A percentile compares a stretch with the other conserved stretches of the same genome.
Conservation (phyloP, 2,113 vertebrate genomes). For the Hystrix cristata region DNA sequence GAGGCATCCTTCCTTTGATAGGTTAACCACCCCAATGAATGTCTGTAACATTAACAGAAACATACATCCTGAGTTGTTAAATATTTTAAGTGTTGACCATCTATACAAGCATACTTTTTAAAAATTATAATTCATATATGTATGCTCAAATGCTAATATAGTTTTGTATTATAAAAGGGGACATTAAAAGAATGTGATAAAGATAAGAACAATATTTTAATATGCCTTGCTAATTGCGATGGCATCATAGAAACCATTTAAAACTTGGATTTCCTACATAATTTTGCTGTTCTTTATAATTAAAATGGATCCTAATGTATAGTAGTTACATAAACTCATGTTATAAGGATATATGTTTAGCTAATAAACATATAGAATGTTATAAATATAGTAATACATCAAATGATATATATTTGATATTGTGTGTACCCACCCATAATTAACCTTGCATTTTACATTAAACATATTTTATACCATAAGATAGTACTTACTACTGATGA, state of each 20-base stretch:
- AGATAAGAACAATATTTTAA: neutral
- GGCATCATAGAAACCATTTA: neutral
- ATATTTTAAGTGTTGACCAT: neutral
- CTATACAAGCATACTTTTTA: neutral
- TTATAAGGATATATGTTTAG: neutral
- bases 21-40: neutral
- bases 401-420: neutral
- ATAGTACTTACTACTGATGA: neutral
- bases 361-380: neutral
- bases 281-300: neutral
- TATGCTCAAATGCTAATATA: neutral
- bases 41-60: neutral
- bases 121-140: neutral
- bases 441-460: neutral
- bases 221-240: neutral
- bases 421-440: accelerated
- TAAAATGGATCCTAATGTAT: neutral
- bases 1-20: neutral
- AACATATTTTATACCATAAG: neutral
- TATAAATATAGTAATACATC: neutral
- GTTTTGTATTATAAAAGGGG: neutral
- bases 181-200: neutral
- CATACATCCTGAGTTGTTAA: neutral
- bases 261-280: neutral
- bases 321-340: neutral